phyloP scores from a whole-genome alignment of 2,888 invertebrate genomes.

The Diarsia mendica region DNA sequence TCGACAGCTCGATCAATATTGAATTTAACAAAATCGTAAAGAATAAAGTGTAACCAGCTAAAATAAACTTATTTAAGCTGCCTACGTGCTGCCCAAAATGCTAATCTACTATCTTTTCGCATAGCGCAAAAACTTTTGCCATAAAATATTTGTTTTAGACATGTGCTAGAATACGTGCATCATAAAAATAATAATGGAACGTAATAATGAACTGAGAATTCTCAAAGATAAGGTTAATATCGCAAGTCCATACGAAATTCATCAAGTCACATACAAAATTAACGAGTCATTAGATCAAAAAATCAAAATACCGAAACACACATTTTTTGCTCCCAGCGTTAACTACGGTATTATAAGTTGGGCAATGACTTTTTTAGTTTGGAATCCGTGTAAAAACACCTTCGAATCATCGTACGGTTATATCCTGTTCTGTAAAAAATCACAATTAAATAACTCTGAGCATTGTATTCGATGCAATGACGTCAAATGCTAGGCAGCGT shows the following conservation, averaged over 20 bases:
- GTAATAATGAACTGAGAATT: conserved; percentile 42
- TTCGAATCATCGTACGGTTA: conserved; percentile 75
- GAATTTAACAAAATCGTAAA: conserved; percentile 57
- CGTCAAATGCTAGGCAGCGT: conserved; percentile 52
- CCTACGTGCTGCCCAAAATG: conserved; percentile 25
- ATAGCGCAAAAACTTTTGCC: conserved; percentile 18
- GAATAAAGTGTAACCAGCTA: conserved; percentile 43
- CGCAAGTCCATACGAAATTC: conserved; percentile 81
- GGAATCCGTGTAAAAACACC: conserved; percentile 87
- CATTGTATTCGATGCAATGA: conserved; percentile 63
- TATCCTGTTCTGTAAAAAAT: conserved; percentile 83
- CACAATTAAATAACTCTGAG: conserved; percentile 74
- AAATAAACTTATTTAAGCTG: conserved; percentile 45
- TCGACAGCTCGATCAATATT: conserved; percentile 64
- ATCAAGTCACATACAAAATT: conserved; percentile 83
- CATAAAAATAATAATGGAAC: conserved; percentile 41
- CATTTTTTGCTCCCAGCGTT: conserved; percentile 83
- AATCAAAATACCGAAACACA: conserved; percentile 77
- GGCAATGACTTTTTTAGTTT: conserved; percentile 84
- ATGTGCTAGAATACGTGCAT: conserved; percentile 26
- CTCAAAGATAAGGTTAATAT: conserved; percentile 67
- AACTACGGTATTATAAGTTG: conserved; percentile 81
- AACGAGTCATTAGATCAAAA: conserved; percentile 84
- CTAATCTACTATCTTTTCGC: conserved; percentile 13
- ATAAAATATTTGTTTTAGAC: conserved; percentile 41